These are phyloP conservation scores for Microplitis mediator DNA, from an alignment of 1,140 invertebrate genomes.

Conservation along the genomic window DNA sequence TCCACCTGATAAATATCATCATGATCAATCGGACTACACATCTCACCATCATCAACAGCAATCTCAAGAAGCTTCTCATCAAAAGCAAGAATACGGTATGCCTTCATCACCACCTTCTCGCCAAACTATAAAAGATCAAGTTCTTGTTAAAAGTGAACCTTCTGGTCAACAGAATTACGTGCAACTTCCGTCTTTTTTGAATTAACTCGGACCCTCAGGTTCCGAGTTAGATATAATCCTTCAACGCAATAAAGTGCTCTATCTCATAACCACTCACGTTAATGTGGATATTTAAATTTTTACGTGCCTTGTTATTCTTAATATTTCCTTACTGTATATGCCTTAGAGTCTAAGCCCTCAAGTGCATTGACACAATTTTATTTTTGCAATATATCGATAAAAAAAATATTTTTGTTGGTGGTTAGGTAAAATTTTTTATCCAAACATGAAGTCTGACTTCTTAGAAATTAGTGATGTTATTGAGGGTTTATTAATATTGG, in stretches of 20 bases:
- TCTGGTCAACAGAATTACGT: conserved; percentile 69
- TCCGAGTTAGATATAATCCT: conserved; percentile 31
- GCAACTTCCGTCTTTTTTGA: conserved; percentile 77
- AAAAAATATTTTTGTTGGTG: too few relatives aligned
- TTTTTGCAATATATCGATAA: too few relatives aligned
- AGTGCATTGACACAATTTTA: too few relatives aligned
- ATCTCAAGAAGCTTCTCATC: conserved; percentile 51
- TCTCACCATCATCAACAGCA: conserved; percentile 62
- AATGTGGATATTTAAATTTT: not conserved
- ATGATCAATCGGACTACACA: conserved; percentile 64
- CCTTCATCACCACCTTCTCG: conserved; percentile 56
- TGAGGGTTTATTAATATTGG: too few relatives aligned
- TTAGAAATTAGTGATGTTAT: too few relatives aligned
- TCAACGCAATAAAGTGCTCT: conserved; percentile 1
- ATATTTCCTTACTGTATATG: not conserved
- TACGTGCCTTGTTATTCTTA: not conserved
- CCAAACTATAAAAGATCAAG: conserved; percentile 64
- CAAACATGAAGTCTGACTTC: too few relatives aligned
- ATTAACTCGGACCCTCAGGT: conserved; percentile 64
- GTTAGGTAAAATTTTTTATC: too few relatives aligned
- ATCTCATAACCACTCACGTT: too few relatives aligned
- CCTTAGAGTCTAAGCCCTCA: too few relatives aligned
- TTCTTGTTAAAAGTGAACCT: conserved; percentile 67
- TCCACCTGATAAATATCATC: conserved; percentile 66
- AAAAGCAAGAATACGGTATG: conserved; percentile 63